Evolutionary conservation across 2,113 vertebrate species (phyloP).

Genomic region (Tragelaphus scriptus): DNA sequence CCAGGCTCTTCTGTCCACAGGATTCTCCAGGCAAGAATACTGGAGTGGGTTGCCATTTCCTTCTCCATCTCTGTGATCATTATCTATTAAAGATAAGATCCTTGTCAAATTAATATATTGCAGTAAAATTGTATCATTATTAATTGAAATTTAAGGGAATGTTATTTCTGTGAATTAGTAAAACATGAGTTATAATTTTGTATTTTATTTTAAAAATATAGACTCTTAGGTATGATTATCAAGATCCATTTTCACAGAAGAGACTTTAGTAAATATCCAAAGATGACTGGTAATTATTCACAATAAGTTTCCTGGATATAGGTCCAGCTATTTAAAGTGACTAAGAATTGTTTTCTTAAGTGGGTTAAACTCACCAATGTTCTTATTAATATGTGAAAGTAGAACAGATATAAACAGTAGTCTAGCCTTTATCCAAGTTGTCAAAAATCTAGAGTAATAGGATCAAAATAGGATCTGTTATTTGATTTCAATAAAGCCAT

Average conservation of each 20-base stretch:
- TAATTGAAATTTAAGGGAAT: not conserved
- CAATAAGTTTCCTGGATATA: not conserved
- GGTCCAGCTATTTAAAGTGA: not conserved
- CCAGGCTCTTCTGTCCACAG: not conserved
- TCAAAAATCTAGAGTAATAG: not conserved
- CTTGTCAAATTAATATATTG: not conserved
- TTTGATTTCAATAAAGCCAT: not conserved
- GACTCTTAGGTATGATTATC: not conserved
- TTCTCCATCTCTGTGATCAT: not conserved
- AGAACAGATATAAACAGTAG: not conserved
- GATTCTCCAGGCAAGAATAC: not conserved
- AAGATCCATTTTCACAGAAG: not conserved
- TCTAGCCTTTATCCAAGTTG: not conserved
- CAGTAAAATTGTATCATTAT: not conserved
- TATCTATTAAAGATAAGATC: not conserved
- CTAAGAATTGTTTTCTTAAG: not conserved
- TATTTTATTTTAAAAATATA: not conserved
- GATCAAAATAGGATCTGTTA: not conserved
- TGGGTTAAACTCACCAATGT: not conserved
- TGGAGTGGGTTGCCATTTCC: not conserved
- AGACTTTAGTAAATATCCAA: not conserved
- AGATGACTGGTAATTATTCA: not conserved
- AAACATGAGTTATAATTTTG: conserved; percentile 1
- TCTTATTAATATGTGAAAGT: not conserved
- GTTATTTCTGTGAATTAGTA: not conserved